Evolutionary conservation across 2,797 vertebrate genomes (phyloP), one percentile per base, ranked within the genome.

Genomic region (Lagodon rhomboides): DNA sequence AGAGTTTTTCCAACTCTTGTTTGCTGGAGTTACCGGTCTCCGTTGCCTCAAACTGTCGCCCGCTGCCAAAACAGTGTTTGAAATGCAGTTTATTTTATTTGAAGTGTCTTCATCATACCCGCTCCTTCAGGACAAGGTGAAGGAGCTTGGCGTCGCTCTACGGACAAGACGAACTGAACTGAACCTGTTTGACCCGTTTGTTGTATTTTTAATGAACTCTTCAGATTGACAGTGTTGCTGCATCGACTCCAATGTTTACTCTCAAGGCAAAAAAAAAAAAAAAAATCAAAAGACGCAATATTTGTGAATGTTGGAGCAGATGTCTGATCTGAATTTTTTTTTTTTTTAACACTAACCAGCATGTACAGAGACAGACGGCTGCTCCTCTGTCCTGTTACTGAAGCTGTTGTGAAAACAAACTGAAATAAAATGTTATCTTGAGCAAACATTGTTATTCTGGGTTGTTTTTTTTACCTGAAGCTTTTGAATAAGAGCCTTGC

Each of bases 401-500:
- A 67, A 75, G 47, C 59, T 69, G 73, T 75, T 80, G 49, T 73
- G 59, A 73, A 75, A 71, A 80, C 44, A 2, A 75, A 73, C 34
- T 67, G 65, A 85, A 87, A 85, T 89, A 80, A 89, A 87, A 46
- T n/a, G 16, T 27, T 66, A 30, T 20, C 3, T 30, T 68, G 30
- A 72, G 22, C 5, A 1, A 51, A 50, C 50, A 50, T 22, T 22
- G 3, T 25, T 0, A 8, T n/a, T 10, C 11, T 4, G 43, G 43
- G 12, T 15, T 44, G 43, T 44, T 22, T 9, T 20, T 43, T 43
- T 43, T 41, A 38, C 50, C 27, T 41, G 30, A 60, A 20, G 5
- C 4, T 53, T 47, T 20, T 51, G 22, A 55, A 68, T 13, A 9
- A 54, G 49, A 68, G 53, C 15, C 47, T 70, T 6, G 22, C 38